These are phyloP conservation scores for Druon quercuslanigerum DNA, from an alignment of 1,140 invertebrate species.

Conservation along the genomic window DNA sequence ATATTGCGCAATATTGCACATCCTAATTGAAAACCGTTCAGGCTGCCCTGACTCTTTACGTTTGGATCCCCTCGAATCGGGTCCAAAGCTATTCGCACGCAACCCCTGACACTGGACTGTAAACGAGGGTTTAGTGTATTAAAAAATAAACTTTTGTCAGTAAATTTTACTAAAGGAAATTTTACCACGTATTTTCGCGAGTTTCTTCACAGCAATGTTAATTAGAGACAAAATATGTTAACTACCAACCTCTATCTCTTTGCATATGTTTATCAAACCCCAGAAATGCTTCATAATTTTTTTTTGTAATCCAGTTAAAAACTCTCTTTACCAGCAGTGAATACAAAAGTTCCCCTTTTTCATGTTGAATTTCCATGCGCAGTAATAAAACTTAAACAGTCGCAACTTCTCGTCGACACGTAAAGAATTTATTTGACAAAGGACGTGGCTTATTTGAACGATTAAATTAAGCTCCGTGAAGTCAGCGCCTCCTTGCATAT, in stretches of 20 bases:
- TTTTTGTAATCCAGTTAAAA: background rate
- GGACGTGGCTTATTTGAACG: constrained; percentile 9
- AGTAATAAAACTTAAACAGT: background rate
- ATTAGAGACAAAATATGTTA: too few relatives aligned
- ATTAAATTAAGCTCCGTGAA: constrained; percentile 7
- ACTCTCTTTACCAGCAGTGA: background rate
- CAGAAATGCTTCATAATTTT: background rate
- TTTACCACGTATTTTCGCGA: background rate
- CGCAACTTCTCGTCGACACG: constrained; percentile 1
- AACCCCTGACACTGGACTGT: too few relatives aligned
- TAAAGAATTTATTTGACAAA: background rate
- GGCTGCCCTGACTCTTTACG: too few relatives aligned
- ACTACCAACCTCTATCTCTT: constrained; percentile 19
- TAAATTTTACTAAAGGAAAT: too few relatives aligned
- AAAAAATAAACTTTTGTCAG: background rate
- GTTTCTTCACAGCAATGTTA: background rate
- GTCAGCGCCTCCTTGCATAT: constrained; percentile 4
- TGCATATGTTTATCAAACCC: background rate
- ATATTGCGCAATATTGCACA: too few relatives aligned
- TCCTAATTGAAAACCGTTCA: too few relatives aligned
- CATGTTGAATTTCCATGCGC: background rate
- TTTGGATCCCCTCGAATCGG: too few relatives aligned
- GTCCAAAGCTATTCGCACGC: too few relatives aligned
- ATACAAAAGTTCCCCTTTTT: background rate
- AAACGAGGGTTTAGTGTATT: background rate